Base-by-base conservation (phyloP, 2,888 invertebrate species). In the Sphecodes monilicornis region DNA sequence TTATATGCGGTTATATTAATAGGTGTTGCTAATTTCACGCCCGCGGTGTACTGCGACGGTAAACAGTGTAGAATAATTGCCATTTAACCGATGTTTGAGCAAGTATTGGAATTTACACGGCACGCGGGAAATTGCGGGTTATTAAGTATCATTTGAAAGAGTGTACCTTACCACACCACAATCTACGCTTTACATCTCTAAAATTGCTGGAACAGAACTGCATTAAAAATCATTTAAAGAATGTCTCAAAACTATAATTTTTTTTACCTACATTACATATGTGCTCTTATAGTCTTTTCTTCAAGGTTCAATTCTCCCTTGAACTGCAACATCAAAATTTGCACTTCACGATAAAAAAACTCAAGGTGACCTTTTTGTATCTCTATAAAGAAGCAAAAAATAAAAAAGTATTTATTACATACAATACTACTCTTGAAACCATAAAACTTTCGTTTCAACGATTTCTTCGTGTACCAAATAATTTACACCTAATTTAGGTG, bases 11-110 rank as follows among this genome's bases (percentile, higher is more conserved):
- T 78, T 68, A 13, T 57, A 11, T 22, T 43, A 10, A 39, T 29
- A 36, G 18, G 13, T 29, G 36, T 16, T 8, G 46, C 46, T 68
- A 76, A 80, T 68, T 72, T 32, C 13, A 26, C 16, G 18, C 22
- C 32, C 26, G n/a, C 6, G 70, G 29, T 10, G 29, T 36, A 41
- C 72, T 76, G 43, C 32, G 39, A 18, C 32, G 16, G 57, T 72
- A 39, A 54, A 32, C 18, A 57, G 57, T 11, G 22, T 36, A 5
- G 36, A 26, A 26, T 50, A 78, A 78, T 78, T 57, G 36, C 41
- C 1, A 26, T 74, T 64, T 18, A 18, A 29, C 11, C 5, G 29
- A 32, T 54, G 22, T 3, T 54, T 32, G n/a, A 18, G 13, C 18
- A 29, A 26, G 13, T 46, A 29, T 54, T 76, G 29, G 22, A 50